Conservation (phyloP, 2,797 vertebrate species). For the Periparus ater region DNA sequence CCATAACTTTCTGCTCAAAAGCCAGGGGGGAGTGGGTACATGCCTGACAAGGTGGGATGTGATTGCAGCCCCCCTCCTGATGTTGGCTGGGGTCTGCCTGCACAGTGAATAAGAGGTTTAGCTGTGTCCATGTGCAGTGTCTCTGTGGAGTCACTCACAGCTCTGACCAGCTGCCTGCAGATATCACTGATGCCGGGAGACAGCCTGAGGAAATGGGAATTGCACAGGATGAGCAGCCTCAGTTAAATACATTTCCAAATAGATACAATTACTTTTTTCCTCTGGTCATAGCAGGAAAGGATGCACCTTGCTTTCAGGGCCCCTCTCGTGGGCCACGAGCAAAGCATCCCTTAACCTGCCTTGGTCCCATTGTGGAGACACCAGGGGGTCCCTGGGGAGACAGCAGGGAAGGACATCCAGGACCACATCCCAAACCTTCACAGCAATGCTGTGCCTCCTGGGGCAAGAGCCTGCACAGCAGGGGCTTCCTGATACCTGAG, state of each 20-base stretch:
- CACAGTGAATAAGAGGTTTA: background rate
- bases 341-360: background rate
- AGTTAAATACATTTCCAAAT: background rate
- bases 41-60: fast-evolving
- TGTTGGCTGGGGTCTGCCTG: background rate
- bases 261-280: background rate
- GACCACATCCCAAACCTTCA: background rate
- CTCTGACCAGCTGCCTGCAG: background rate
- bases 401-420: background rate
- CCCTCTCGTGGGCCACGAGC: background rate
- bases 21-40: background rate
- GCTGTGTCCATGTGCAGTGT: fast-evolving
- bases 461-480: too few species aligned
- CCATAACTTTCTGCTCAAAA: background rate
- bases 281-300: background rate
- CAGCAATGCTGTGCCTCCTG: background rate
- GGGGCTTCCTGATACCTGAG: background rate
- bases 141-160: background rate
- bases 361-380: background rate
- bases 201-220: background rate
- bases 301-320: background rate
- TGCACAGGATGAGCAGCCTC: background rate
- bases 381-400: background rate
- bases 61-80: background rate
- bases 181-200: background rate